A percentile compares a stretch with the other conserved stretches of the same genome.
These are phyloP conservation scores for Holotrichia oblita DNA, from an alignment of 1,140 invertebrate species.

Conservation along the genomic window DNA sequence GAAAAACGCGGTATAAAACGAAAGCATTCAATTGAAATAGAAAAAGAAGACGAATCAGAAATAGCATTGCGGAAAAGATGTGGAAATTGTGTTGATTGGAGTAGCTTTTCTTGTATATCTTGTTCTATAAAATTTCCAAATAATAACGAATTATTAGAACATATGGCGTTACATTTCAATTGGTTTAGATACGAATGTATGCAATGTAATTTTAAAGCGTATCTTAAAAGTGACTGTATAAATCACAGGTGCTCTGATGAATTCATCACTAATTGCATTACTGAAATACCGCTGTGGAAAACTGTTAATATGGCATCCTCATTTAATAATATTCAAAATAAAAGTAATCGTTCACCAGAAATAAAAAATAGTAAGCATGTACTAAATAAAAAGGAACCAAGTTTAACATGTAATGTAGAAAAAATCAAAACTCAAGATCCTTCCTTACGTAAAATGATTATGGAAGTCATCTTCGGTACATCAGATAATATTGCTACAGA, in stretches of 20 bases:
- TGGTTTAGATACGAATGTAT: slow-evolving; percentile 62
- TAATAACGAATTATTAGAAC: slow-evolving; percentile 57
- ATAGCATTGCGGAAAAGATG: slow-evolving; percentile 30
- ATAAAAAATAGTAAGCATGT: not conserved
- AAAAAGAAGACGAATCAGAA: not conserved
- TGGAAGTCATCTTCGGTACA: slow-evolving; percentile 43
- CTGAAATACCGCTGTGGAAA: slow-evolving; percentile 57
- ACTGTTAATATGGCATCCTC: slow-evolving; percentile 50
- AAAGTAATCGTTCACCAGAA: not conserved
- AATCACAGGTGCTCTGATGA: slow-evolving; percentile 54
- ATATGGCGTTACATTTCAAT: slow-evolving; percentile 62
- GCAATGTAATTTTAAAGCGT: slow-evolving; percentile 61
- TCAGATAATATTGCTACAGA: not conserved
- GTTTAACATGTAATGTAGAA: slow-evolving; percentile 13
- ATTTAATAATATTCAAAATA: slow-evolving; percentile 41
- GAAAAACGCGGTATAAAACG: not conserved
- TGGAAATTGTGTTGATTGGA: slow-evolving; percentile 46
- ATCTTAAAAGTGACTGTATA: slow-evolving; percentile 58
- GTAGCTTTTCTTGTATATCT: slow-evolving; percentile 58
- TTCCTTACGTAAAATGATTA: slow-evolving; percentile 42
- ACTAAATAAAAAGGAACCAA: not conserved
- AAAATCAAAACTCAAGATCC: slow-evolving; percentile 40
- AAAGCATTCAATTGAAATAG: not conserved
- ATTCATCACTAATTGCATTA: slow-evolving; percentile 50
- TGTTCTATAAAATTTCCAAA: slow-evolving; percentile 59